Evolutionary conservation across 1,140 invertebrate species (phyloP).

Genomic region (Lethrus apterus): DNA sequence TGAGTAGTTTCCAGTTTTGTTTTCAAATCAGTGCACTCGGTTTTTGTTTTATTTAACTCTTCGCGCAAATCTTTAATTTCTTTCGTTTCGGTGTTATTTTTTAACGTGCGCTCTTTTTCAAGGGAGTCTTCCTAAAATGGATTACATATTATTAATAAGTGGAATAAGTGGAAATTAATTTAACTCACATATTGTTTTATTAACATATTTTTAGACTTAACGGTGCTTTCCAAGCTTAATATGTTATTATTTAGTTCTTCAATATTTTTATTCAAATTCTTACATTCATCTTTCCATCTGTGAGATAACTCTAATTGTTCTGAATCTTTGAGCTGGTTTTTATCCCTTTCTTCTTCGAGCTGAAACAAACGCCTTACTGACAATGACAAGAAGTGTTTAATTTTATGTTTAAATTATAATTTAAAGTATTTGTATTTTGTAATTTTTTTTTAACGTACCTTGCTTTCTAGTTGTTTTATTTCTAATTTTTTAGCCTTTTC

Average conservation of each 20-base stretch:
- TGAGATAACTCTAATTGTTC: slow-evolving; percentile 52
- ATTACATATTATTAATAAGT: background rate
- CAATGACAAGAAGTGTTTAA: background rate
- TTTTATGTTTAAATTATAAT: no score
- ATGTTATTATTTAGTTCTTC: slow-evolving; percentile 50
- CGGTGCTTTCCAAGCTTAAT: slow-evolving; percentile 47
- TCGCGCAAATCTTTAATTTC: slow-evolving; percentile 33
- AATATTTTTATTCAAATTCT: slow-evolving; percentile 27
- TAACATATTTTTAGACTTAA: slow-evolving; percentile 49
- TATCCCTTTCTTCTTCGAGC: slow-evolving; percentile 53
- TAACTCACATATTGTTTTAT: slow-evolving; percentile 52
- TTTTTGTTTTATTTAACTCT: slow-evolving; percentile 45
- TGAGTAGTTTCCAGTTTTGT: slow-evolving; percentile 59
- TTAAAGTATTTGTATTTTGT: slow-evolving; percentile 10
- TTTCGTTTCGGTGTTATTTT: slow-evolving; percentile 16
- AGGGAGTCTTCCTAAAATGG: slow-evolving; percentile 31
- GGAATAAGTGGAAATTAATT: background rate
- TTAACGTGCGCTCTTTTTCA: slow-evolving; percentile 22
- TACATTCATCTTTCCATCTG: slow-evolving; percentile 47
- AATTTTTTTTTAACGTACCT: slow-evolving; percentile 39
- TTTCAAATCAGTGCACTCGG: slow-evolving; percentile 46
- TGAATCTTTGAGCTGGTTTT: slow-evolving; percentile 48
- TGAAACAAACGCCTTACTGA: no score
- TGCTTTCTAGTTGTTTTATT: slow-evolving; percentile 52
- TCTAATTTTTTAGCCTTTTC: slow-evolving; percentile 55